Percentiles rank a stretch among this genome's conserved stretches.
Evolutionary conservation across 2,113 vertebrate species (phyloP).

Genomic region (Electrona antarctica): DNA sequence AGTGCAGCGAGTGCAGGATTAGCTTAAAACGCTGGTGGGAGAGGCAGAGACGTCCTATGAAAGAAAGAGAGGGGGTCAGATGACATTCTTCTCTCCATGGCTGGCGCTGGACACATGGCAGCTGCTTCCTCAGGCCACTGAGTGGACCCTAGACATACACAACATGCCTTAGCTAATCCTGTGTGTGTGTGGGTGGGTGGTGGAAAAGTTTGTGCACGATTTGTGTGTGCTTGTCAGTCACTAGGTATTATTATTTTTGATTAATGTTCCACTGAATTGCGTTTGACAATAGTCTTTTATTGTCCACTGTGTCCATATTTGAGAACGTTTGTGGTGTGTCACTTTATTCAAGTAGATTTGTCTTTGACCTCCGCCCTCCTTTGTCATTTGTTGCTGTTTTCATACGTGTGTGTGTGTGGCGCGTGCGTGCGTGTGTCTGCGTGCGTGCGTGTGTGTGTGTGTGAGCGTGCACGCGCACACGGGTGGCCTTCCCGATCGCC

Average conservation of each 20-base stretch:
- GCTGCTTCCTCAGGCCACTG: constrained; percentile 70
- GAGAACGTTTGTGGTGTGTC: too few relatives aligned
- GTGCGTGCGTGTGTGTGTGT: constrained; percentile 12
- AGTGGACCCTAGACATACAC: constrained; percentile 52
- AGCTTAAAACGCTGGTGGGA: constrained; percentile 10
- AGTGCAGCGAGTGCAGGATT: constrained; percentile 16
- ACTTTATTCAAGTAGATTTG: too few relatives aligned
- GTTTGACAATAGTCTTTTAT: too few relatives aligned
- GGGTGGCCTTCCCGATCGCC: background rate
- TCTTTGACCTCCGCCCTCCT: too few relatives aligned
- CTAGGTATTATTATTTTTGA: too few relatives aligned
- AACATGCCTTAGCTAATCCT: constrained; percentile 50
- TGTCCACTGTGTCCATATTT: too few relatives aligned
- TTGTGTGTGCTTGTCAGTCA: background rate
- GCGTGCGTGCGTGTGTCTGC: constrained; percentile 8
- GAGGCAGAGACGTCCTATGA: constrained; percentile 25
- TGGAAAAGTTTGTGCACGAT: too few relatives aligned
- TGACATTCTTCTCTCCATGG: constrained; percentile 55
- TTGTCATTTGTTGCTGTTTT: too few relatives aligned
- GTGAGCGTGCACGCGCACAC: background rate
- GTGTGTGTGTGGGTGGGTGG: constrained; percentile 2
- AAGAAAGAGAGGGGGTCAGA: constrained; percentile 61
- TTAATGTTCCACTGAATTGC: too few relatives aligned
- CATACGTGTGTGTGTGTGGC: background rate
- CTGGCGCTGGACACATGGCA: constrained; percentile 44